A percentile compares a stretch with the other conserved stretches of the same genome.
Conservation (phyloP, 2,797 vertebrate genomes). For the Sarcoramphus papa region DNA sequence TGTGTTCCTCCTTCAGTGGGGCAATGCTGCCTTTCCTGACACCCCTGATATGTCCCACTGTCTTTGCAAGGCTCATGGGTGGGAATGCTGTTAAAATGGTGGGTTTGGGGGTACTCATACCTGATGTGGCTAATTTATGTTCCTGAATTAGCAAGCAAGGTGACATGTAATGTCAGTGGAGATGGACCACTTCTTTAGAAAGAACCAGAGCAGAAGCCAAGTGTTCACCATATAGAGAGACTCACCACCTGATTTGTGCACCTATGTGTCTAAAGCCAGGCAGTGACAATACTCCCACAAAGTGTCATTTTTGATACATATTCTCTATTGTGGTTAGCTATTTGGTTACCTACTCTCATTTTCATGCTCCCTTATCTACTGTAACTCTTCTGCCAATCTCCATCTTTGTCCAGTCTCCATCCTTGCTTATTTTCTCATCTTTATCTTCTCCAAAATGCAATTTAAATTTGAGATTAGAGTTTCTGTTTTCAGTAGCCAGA, state of each 20-base stretch:
- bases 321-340: background rate
- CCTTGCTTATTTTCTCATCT: background rate
- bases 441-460: background rate
- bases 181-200: background rate
- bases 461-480: background rate
- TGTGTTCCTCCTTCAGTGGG: background rate
- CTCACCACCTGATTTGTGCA: background rate
- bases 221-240: background rate
- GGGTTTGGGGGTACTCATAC: background rate
- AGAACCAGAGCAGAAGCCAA: background rate
- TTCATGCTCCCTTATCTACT: background rate
- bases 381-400: background rate
- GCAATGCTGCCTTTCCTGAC: background rate
- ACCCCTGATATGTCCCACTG: rapidly evolving
- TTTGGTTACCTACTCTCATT: background rate
- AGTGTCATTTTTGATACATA: background rate
- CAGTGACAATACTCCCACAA: background rate
- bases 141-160: background rate
- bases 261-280: background rate
- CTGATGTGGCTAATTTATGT: background rate
- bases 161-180: background rate
- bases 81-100: background rate
- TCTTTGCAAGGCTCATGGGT: background rate
- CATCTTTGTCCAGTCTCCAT: background rate
- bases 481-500: background rate